Percentiles rank a stretch among this genome's conserved stretches.
Evolutionary conservation across 1,140 invertebrate species (phyloP).

Genomic region (Danaus plexippus): DNA sequence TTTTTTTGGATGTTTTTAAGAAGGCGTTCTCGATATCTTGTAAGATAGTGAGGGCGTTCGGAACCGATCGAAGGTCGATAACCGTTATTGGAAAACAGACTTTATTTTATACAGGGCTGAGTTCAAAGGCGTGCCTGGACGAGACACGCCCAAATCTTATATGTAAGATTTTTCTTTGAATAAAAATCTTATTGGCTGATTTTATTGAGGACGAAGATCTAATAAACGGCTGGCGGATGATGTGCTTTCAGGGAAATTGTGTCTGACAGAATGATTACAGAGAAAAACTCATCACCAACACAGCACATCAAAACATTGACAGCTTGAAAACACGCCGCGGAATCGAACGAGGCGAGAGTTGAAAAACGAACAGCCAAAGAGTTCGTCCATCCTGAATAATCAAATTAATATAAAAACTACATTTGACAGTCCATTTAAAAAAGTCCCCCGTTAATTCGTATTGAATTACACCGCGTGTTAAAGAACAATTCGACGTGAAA

Average conservation of each 20-base stretch:
- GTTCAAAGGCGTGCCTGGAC: conserved; percentile 47
- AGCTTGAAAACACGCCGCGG: too few relatives aligned
- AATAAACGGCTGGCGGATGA: too few relatives aligned
- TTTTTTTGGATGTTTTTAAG: conserved; percentile 38
- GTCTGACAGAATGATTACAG: too few relatives aligned
- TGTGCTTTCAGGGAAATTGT: too few relatives aligned
- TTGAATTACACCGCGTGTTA: conserved; percentile 51
- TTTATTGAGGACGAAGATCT: conserved; percentile 9
- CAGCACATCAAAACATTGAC: too few relatives aligned
- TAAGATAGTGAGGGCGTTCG: conserved; percentile 68
- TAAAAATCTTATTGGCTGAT: conserved; percentile 37
- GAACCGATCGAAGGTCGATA: conserved; percentile 63
- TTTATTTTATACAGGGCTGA: conserved; percentile 48
- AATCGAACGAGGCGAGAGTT: too few relatives aligned
- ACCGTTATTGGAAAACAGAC: conserved; percentile 60
- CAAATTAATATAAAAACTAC: conserved; percentile 23
- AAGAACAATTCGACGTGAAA: conserved; percentile 38
- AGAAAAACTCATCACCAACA: too few relatives aligned
- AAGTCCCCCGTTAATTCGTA: conserved; percentile 63
- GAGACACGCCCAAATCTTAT: conserved; percentile 63
- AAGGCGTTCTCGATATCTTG: conserved; percentile 69
- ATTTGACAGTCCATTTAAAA: conserved; percentile 38
- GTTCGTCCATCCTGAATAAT: conserved; percentile 1
- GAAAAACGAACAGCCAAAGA: too few relatives aligned
- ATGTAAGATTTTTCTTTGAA: conserved; percentile 40